Evolutionary conservation across 2,113 vertebrate genomes (phyloP), one percentile per base, ranked within the genome.

Genomic region (Anoplopoma fimbria): DNA sequence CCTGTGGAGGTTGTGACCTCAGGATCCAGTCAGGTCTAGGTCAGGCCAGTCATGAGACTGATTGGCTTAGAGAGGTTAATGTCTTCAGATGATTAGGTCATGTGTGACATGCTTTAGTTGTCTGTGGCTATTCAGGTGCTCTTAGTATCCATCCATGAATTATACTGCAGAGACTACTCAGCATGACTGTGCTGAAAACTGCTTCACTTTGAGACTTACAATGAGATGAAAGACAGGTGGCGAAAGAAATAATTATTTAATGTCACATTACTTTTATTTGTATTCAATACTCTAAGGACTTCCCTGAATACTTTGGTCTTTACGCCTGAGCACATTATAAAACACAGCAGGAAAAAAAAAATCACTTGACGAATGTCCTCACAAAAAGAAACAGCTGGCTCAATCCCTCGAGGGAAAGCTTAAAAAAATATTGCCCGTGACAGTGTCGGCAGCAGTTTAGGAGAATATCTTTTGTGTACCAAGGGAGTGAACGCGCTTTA

Each of bases 1-100:
- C 38, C 49, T 42, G 40, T 38, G 36, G 31, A 23, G 25, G 55
- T 25, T 60, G 33, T 67, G 75, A 81, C 71, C 71, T 86, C 58
- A 34, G 9, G 14, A 67, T 31, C 36, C 29, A 57, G 84, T 53
- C 68, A 88, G 74, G 83, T 81, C 79, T 85, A 6, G 69, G 34
- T 61, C 67, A 81, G 76, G 27, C 17, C 27, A 62, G 67, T 77
- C 79, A 77, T 57, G 69, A 61, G 62, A 81, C 61, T 85, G 71
- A 92, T 81, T 81, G 84, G 87, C 82, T 93, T 83, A 85, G 69
- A 82, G 31, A 40, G n/a, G 71, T 60, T 38, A 79, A 82, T 38
- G 75, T 62, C 75, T 62, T 88, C 51, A 77, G 64, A 89, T 74
- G 65, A 87, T 88, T 55, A 83, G 57, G 70, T 36, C 17, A 81